phyloP scores from a whole-genome alignment of 2,113 vertebrate genomes.

The Egretta garzetta region DNA sequence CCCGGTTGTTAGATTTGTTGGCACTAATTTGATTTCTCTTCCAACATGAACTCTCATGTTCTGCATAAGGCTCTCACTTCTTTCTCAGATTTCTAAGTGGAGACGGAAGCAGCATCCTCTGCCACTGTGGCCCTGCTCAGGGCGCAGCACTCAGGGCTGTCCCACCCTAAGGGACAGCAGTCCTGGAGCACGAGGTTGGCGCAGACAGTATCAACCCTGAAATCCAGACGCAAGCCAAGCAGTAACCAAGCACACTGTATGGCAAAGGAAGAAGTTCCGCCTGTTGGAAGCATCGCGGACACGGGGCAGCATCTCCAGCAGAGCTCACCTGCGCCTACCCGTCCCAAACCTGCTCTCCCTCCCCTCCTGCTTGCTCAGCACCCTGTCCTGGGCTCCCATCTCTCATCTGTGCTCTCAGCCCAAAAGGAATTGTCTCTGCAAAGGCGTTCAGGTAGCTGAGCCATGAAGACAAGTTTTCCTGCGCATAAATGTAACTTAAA shows the following conservation, averaged over 20 bases:
- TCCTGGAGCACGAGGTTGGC: neutral
- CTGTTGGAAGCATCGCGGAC: neutral
- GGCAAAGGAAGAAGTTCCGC: neutral
- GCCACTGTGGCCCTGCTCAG: accelerated
- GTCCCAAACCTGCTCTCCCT: neutral
- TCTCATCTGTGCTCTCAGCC: neutral
- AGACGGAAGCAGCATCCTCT: neutral
- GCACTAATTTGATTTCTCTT: neutral
- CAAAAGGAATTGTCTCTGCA: neutral
- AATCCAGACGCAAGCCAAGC: neutral
- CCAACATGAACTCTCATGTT: accelerated
- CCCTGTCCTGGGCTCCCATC: neutral
- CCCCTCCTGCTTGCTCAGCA: neutral
- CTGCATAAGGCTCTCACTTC: neutral
- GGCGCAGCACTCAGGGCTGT: neutral
- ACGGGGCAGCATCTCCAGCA: neutral
- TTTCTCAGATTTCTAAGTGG: neutral
- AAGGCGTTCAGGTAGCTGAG: neutral
- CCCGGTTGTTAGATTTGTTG: accelerated
- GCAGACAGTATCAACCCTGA: accelerated
- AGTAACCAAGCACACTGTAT: neutral
- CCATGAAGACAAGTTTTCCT: neutral
- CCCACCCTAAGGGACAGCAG: neutral
- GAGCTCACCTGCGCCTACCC: neutral
- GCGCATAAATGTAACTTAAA: neutral